A percentile compares a stretch with the other conserved stretches of the same genome.
phyloP scores from a whole-genome alignment of 2,113 vertebrate species.

The Litocranius walleri region DNA sequence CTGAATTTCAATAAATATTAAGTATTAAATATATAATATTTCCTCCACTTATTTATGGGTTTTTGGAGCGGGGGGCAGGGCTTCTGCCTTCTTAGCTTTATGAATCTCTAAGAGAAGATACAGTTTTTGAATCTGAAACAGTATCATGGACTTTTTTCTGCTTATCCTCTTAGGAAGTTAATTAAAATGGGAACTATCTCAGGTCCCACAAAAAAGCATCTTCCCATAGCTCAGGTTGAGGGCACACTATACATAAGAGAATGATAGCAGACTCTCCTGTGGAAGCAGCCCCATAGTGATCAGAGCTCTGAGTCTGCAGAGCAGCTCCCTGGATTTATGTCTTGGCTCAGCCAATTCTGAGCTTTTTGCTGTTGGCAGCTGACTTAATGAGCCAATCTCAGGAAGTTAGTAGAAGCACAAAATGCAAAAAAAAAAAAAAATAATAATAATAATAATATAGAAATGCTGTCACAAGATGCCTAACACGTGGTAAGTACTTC shows the following conservation, averaged over 20 bases:
- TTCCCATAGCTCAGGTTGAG: neutral
- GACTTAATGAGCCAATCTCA: neutral
- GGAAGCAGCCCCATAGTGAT: no score
- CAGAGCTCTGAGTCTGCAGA: fast-evolving
- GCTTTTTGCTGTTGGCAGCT: neutral
- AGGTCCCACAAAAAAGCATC: neutral
- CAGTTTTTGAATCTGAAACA: constrained; percentile 19
- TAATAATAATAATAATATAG: neutral
- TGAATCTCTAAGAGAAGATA: neutral
- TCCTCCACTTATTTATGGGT: neutral
- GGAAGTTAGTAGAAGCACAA: neutral
- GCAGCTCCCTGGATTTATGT: neutral
- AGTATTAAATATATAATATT: neutral
- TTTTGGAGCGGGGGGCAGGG: fast-evolving
- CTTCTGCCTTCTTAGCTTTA: neutral
- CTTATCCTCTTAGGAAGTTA: neutral
- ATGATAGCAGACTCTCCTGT: neutral
- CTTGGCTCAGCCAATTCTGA: neutral
- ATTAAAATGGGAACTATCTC: neutral
- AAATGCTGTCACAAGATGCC: neutral
- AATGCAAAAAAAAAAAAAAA: neutral
- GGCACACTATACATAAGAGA: neutral
- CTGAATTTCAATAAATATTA: neutral
- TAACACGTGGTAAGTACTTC: neutral
- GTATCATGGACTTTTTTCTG: neutral